Evolutionary conservation across 2,888 invertebrate genomes (phyloP), one percentile per base, ranked within the genome.

Genomic region (Cryptocheilus praepositus): DNA sequence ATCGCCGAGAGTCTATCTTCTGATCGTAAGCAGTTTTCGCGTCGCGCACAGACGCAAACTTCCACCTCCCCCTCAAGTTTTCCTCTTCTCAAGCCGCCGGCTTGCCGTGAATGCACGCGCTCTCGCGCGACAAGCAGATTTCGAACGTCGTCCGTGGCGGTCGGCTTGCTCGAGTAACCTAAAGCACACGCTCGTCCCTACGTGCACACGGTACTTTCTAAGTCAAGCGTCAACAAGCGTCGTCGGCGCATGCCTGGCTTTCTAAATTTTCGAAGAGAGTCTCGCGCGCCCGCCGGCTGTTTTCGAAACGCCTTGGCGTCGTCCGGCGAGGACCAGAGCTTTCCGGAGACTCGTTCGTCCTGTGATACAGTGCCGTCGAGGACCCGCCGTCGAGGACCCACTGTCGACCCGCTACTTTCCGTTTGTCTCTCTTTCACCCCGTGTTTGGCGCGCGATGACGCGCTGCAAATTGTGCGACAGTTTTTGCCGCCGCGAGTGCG

Each of bases 191-290:
- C 19, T 53, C n/a, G 61, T 51, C 60, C 54, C 16, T 25, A 52
- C 57, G 19, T 51, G 46, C 21, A 19, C 45, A 22, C 16, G 7
- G 61, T 54, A 63, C 65, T 68, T 69, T 67, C 73, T 73, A 71
- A 57, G 52, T 54, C 61, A 45, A 16, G 68, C 59, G 36, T 36
- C 36, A 36, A 36, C 46, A 55, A 15, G 36, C 25, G 53, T 21
- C 19, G 21, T 25, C 51, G 58, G 64, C 61, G 61, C 44, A 15
- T 36, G 53, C 44, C 45, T 69, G 67, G 72, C 74, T 74, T 74
- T 72, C 72, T 72, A 72, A 74, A 72, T 65, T 74, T 74, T 72
- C 63, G 60, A 72, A 53, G 46, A 36, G 36, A 51, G 49, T 21
- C 54, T n/a, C 61, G 52, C 16, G 36, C n/a, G 15, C n/a, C 65